Base-by-base conservation (phyloP, 2,113 vertebrate species). In the Neodontobutis hainanensis region DNA sequence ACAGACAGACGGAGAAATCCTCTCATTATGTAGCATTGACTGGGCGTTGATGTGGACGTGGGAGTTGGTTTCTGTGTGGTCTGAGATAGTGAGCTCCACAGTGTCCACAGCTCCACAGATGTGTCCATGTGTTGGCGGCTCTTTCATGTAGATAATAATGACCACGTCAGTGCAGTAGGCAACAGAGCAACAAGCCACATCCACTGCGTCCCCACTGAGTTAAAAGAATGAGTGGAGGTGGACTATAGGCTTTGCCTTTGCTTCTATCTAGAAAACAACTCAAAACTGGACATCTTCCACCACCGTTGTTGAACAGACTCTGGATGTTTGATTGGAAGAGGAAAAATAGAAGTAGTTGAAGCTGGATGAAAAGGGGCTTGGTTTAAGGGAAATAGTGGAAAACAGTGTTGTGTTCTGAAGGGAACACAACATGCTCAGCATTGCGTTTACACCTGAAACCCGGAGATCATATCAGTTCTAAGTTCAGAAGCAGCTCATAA, bases 101-200 rank as follows among this genome's bases (percentile, higher is more conserved):
- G 15, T 43, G 56, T 48, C 67, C 65, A 36, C n/a, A n/a, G n/a
- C n/a, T n/a, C n/a, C n/a, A n/a, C n/a, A 69, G 69, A 67, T 51
- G 40, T 57, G 50, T 15, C 0, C 5, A 4, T 16, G 15, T 44
- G 65, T 74, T 19, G 36, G 11, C 62, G 40, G 64, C 11, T 61
- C 62, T 78, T 82, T 83, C 70, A 81, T 82, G 71, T 71, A 6
- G 49, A 65, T 77, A 84, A 87, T 83, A 71, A 86, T 78, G 73
- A 60, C 65, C 80, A 61, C 19, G 61, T 61, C 53, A 58, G 70
- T 68, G 52, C 55, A 38, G 65, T 51, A 64, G 61, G 70, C 47
- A 70, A 49, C 34, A 35, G 59, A 73, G 59, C 73, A 51, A 63
- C 64, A 49, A 74, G 80, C 69, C 69, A 43, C 61, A 73, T 61